Percentiles rank a stretch among this genome's conserved stretches.
Conservation (phyloP, 1,140 invertebrate species). For the Penaeus indicus region DNA sequence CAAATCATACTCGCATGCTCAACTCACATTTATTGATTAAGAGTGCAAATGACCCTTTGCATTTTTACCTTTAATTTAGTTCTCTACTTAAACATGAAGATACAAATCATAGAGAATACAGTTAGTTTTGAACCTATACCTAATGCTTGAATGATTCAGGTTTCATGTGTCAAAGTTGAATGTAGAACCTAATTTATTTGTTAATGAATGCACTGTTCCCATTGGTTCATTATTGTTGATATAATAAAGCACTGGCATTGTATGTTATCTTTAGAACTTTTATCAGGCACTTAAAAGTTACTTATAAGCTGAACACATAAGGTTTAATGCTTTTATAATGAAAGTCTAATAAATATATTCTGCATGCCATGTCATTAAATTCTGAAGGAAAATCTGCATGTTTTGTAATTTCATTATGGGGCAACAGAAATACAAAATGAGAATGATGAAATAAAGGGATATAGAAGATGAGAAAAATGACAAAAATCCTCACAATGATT, state of each 20-base stretch:
- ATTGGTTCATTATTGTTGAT: background rate
- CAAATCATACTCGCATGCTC: no score
- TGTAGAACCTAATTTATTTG: slow-evolving; percentile 47
- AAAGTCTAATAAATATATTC: slow-evolving; percentile 24
- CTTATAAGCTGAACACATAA: slow-evolving; percentile 1
- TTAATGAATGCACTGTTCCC: slow-evolving; percentile 32
- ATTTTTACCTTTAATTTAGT: background rate
- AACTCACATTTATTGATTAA: no score
- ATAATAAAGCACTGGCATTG: slow-evolving; percentile 11
- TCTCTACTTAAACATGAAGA: background rate
- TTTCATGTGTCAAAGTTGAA: slow-evolving; percentile 60
- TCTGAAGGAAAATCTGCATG: background rate
- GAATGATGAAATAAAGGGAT: no score
- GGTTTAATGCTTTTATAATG: slow-evolving; percentile 4
- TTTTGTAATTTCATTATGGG: no score
- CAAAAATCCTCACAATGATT: background rate
- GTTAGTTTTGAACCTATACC: slow-evolving; percentile 50
- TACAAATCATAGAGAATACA: background rate
- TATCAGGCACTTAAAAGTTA: background rate
- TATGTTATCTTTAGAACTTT: background rate
- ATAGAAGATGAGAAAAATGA: background rate
- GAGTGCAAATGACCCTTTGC: background rate
- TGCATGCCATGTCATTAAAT: slow-evolving; percentile 10
- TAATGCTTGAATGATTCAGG: slow-evolving; percentile 55
- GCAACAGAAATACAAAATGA: no score